Base-by-base conservation (phyloP, 2,888 invertebrate genomes). In the Leucania comma region DNA sequence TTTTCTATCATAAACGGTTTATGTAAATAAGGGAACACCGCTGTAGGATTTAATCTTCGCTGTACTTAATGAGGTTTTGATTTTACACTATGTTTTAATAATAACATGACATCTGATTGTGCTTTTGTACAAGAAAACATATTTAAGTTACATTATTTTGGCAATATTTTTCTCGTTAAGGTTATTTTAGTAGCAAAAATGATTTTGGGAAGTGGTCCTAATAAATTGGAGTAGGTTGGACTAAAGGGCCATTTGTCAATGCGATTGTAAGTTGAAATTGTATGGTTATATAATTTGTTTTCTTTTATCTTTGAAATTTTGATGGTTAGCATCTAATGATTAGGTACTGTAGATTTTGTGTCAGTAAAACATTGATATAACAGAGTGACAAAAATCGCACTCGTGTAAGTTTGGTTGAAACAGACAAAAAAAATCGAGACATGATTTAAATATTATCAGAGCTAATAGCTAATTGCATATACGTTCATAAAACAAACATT, bases 1-100 rank as follows among this genome's bases (percentile, higher is more conserved):
- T 50, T 72, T 72, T 76, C 63, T 63, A 72, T 72, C 56, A 76
- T 68, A 72, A 76, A 80, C 62, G 63, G 64, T 76, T 81, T 83
- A 81, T 81, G 76, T 29, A 70, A 83, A 83, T 76, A 53, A 60
- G 59, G 42, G 35, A 48, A 17, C 54, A 46, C 50, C 46, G 61
- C 65, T 46, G 80, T 22, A 38, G 60, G 46, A 38, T 69, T 64
- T 58, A 68, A 68, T 72, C 61, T 64, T 48, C 32, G 38, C 22
- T 63, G 51, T 29, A 48, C 62, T 66, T 71, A 60, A 81, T 76
- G 81, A 67, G 48, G 24, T 66, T 83, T 68, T 50, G 65, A 73
- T 77, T 59, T 14, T 22, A 24, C 53, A 67, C 20, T 14, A 62
- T 42, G 57, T 69, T 69, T 75, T 50, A 78, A 75, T 75, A 58